phyloP scores from a whole-genome alignment of 1,140 invertebrate species.

The Anthonomus grandis region DNA sequence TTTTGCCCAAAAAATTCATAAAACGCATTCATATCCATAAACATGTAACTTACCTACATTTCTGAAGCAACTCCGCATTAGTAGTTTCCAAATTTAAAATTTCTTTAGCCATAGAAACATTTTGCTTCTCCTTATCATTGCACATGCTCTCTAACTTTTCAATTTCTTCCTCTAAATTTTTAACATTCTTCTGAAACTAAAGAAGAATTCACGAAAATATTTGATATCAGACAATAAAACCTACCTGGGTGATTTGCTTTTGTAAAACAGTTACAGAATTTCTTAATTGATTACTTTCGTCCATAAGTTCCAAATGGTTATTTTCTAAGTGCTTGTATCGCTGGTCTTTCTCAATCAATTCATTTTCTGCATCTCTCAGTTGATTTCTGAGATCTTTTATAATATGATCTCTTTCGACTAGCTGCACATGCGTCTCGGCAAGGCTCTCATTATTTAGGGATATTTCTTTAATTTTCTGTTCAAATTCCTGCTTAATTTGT shows the following conservation, averaged over 20 bases:
- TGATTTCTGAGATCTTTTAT: slow-evolving; percentile 44
- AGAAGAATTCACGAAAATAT: background rate
- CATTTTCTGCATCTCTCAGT: slow-evolving; percentile 27
- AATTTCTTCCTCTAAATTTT: slow-evolving; percentile 36
- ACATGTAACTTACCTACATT: too few species aligned
- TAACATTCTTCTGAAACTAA: slow-evolving; percentile 39
- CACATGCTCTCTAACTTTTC: slow-evolving; percentile 33
- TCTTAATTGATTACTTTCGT: slow-evolving; percentile 30
- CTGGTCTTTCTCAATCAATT: slow-evolving; percentile 16
- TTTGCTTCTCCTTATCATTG: slow-evolving; percentile 29
- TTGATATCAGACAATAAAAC: background rate
- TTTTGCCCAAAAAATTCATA: too few species aligned
- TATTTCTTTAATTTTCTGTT: slow-evolving; percentile 47
- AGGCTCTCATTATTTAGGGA: slow-evolving; percentile 44
- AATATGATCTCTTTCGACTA: slow-evolving; percentile 48
- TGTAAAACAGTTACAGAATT: slow-evolving; percentile 32
- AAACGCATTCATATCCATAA: too few species aligned
- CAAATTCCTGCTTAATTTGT: slow-evolving; percentile 51
- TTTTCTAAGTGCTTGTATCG: slow-evolving; percentile 37
- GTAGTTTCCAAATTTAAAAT: slow-evolving; percentile 18
- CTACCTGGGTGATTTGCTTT: slow-evolving; percentile 42
- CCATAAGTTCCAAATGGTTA: slow-evolving; percentile 42
- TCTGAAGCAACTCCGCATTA: slow-evolving; percentile 4
- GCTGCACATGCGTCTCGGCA: slow-evolving; percentile 49
- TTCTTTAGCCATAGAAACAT: slow-evolving; percentile 18